phyloP scores from a whole-genome alignment of 2,113 vertebrate genomes.

The Strix uralensis region DNA sequence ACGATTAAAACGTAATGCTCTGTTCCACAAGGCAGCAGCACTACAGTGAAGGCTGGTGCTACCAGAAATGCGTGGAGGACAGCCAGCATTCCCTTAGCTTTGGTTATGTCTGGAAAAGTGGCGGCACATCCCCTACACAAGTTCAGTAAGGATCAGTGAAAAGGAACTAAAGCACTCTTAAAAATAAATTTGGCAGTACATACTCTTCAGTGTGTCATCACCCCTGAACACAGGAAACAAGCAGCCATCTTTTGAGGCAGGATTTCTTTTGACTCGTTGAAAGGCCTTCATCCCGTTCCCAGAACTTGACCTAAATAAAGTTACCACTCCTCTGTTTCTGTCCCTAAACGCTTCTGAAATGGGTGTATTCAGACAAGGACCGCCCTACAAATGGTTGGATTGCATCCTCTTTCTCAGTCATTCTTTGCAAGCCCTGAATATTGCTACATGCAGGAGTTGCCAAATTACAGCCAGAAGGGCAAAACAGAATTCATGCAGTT shows the following conservation, averaged over 20 bases:
- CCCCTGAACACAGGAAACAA: background rate
- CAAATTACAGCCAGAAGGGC: background rate
- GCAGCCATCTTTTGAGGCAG: background rate
- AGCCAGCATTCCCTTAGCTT: background rate
- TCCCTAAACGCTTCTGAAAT: background rate
- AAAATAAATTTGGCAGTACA: constrained; percentile 44
- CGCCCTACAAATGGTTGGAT: background rate
- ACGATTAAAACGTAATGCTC: background rate
- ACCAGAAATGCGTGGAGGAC: background rate
- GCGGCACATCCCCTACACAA: background rate
- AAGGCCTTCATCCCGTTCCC: constrained; percentile 38
- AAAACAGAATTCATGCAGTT: accelerated
- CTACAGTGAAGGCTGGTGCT: background rate
- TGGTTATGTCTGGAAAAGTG: background rate
- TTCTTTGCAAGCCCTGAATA: background rate
- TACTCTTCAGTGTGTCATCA: background rate
- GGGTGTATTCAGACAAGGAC: background rate
- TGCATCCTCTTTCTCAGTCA: background rate
- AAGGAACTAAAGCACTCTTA: background rate
- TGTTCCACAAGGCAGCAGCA: background rate
- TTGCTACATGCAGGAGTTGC: background rate
- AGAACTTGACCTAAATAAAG: constrained; percentile 54
- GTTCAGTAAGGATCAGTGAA: background rate
- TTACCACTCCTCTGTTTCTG: background rate
- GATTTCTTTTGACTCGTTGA: constrained; percentile 16